Conservation (phyloP, 2,888 invertebrate genomes). For the Cremastinae sp. region DNA sequence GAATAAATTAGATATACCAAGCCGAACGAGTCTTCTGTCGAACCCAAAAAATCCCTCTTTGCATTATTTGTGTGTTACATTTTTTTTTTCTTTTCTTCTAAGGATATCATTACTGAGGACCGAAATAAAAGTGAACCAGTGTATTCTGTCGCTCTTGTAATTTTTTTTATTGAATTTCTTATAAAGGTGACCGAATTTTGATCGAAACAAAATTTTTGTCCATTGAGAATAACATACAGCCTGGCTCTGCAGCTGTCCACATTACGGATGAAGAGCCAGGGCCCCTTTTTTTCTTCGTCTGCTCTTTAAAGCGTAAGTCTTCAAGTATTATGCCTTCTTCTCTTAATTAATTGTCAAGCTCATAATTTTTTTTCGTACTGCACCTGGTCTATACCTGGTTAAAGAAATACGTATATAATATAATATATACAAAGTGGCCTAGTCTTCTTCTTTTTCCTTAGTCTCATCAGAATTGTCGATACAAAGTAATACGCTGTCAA, state of each 20-base stretch:
- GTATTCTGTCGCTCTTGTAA: conserved; percentile 61
- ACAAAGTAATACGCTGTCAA: conserved; percentile 52
- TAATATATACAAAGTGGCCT: conserved; percentile 74
- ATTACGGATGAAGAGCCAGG: conserved; percentile 7
- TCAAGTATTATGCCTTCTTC: conserved; percentile 30
- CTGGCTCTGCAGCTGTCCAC: conserved; percentile 22
- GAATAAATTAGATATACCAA: conserved; percentile 61
- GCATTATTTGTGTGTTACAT: no score
- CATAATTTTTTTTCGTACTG: conserved; percentile 25
- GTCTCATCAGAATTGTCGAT: conserved; percentile 42
- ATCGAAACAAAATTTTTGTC: conserved; percentile 75
- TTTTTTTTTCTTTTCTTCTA: conserved; percentile 1
- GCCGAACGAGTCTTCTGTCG: conserved; percentile 29
- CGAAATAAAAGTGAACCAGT: conserved; percentile 23
- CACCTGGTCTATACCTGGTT: conserved; percentile 38
- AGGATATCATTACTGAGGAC: background rate
- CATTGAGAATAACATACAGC: conserved; percentile 26
- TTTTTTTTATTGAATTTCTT: conserved; percentile 74
- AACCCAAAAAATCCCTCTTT: background rate
- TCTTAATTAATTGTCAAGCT: conserved; percentile 12
- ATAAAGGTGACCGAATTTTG: conserved; percentile 68
- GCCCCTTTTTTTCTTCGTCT: conserved; percentile 20
- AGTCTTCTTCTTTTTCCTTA: conserved; percentile 18
- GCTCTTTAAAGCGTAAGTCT: conserved; percentile 8
- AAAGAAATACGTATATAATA: conserved; percentile 64